phyloP scores from a whole-genome alignment of 2,797 vertebrate species.

The Danio albolineatus region DNA sequence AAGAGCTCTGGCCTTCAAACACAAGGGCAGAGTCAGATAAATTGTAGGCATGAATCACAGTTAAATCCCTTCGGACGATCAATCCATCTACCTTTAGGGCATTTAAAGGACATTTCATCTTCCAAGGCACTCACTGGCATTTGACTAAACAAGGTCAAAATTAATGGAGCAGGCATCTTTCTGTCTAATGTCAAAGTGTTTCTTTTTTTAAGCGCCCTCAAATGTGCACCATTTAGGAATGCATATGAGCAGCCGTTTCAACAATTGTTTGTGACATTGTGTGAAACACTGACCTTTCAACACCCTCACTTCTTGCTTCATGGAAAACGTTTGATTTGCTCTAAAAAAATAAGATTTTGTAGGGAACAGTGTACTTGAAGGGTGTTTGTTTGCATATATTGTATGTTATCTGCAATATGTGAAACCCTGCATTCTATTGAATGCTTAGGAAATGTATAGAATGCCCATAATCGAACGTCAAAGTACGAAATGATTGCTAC shows the following conservation, averaged over 20 bases:
- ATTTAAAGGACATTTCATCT: slow-evolving; percentile 50
- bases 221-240: slow-evolving; percentile 23
- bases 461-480: too few relatives aligned
- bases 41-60: slow-evolving; percentile 55
- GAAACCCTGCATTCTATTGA: too few relatives aligned
- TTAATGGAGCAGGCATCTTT: slow-evolving; percentile 34
- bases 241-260: background rate
- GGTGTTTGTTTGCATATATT: too few relatives aligned
- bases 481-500: too few relatives aligned
- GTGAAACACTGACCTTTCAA: slow-evolving; percentile 26
- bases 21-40: slow-evolving; percentile 37
- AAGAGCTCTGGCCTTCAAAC: slow-evolving; percentile 51
- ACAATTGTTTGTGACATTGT: background rate
- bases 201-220: slow-evolving; percentile 11
- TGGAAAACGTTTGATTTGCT: background rate
- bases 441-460: too few relatives aligned
- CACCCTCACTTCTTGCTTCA: background rate
- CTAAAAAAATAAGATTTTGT: too few relatives aligned
- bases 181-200: slow-evolving; percentile 33
- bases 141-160: slow-evolving; percentile 51
- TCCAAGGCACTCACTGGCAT: slow-evolving; percentile 42
- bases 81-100: slow-evolving; percentile 54
- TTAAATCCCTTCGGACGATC: slow-evolving; percentile 49
- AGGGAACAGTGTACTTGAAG: too few relatives aligned
- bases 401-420: too few relatives aligned